Percentiles rank a stretch among this genome's conserved stretches.
Conservation (phyloP, 1,140 invertebrate species). For the Eriocheir sinensis region DNA sequence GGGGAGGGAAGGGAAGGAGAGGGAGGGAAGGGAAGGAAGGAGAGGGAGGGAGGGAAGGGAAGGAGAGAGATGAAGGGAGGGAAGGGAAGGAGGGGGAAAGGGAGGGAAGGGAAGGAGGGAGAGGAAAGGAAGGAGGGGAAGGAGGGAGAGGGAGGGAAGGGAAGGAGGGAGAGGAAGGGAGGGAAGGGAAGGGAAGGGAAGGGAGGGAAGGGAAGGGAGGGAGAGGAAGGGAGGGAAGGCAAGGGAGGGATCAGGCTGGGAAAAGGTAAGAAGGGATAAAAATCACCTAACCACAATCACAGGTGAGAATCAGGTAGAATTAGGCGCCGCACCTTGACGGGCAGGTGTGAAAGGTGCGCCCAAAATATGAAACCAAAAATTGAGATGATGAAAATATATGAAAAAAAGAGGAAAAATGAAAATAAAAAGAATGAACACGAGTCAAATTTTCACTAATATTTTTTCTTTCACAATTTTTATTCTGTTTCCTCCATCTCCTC, state of each 20-base stretch:
- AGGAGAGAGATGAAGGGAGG: neutral
- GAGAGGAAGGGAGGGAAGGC: neutral
- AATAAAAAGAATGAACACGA: too few relatives aligned
- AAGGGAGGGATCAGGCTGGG: neutral
- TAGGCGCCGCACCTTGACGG: too few relatives aligned
- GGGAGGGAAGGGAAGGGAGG: neutral
- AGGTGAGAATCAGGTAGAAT: too few relatives aligned
- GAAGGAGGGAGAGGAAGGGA: neutral
- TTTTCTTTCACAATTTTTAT: too few relatives aligned
- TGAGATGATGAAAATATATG: too few relatives aligned
- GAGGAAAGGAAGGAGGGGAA: neutral
- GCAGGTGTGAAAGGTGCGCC: too few relatives aligned
- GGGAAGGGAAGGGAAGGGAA: neutral
- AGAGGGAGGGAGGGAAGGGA: neutral
- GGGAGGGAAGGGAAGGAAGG: neutral
- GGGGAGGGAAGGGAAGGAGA: neutral
- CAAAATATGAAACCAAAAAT: too few relatives aligned
- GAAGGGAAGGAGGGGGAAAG: neutral
- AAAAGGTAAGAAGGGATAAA: too few relatives aligned
- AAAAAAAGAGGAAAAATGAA: too few relatives aligned
- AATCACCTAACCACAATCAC: too few relatives aligned
- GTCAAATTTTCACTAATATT: too few relatives aligned
- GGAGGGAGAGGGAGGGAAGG: neutral
- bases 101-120: neutral
- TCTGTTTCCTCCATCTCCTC: too few relatives aligned